phyloP scores from a whole-genome alignment of 2,888 invertebrate species.

The Apeira syringaria region DNA sequence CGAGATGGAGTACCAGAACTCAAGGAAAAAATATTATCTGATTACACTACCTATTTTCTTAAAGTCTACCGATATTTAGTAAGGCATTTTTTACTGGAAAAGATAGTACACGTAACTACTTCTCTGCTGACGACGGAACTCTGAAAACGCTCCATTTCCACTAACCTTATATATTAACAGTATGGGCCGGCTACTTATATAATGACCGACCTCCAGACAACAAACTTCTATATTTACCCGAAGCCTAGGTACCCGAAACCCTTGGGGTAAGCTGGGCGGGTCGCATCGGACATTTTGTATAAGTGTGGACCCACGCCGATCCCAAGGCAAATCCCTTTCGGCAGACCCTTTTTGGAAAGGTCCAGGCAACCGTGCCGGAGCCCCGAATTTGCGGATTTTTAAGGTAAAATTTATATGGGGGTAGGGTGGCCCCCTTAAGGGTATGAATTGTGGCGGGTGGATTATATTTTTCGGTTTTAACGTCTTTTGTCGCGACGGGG shows the following conservation, averaged over 20 bases:
- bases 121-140: too few relatives aligned
- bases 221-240: slow-evolving; percentile 77
- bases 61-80: too few relatives aligned
- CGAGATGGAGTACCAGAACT: too few relatives aligned
- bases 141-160: too few relatives aligned
- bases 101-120: too few relatives aligned
- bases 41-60: too few relatives aligned
- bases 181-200: slow-evolving; percentile 43
- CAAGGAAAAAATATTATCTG: too few relatives aligned
- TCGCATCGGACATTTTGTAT: slow-evolving; percentile 82
- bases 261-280: slow-evolving; percentile 59
- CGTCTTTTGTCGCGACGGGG: slow-evolving; percentile 27
- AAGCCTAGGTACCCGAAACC: slow-evolving; percentile 64
- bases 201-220: slow-evolving; percentile 57
- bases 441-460: slow-evolving; percentile 37
- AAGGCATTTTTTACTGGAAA: too few relatives aligned
- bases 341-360: slow-evolving; percentile 76
- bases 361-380: slow-evolving; percentile 72
- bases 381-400: slow-evolving; percentile 83
- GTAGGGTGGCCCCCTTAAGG: slow-evolving; percentile 37
- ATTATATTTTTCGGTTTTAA: slow-evolving; percentile 34
- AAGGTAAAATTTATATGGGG: slow-evolving; percentile 82
- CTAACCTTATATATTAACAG: slow-evolving; percentile 9
- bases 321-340: slow-evolving; percentile 82
- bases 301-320: slow-evolving; percentile 76